phyloP scores from a whole-genome alignment of 2,113 vertebrate genomes.

The Panthera leo region DNA sequence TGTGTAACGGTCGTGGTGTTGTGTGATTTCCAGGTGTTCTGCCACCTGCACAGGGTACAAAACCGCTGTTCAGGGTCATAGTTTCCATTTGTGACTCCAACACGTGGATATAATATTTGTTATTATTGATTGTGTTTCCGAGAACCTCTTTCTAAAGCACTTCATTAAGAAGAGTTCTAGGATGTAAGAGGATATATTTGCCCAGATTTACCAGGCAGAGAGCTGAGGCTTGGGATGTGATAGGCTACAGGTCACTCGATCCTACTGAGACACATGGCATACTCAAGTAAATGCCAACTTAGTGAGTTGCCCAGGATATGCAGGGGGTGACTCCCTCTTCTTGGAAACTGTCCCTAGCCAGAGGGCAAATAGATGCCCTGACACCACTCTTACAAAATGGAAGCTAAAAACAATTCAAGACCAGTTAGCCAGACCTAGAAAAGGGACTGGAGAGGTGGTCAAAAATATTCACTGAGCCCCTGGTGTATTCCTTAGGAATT shows the following conservation, averaged over 20 bases:
- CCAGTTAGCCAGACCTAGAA: neutral
- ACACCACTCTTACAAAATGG: neutral
- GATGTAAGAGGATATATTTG: neutral
- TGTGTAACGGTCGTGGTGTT: neutral
- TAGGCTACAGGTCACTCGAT: neutral
- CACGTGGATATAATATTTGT: neutral
- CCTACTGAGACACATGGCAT: neutral
- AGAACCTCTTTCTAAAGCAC: neutral
- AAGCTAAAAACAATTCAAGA: neutral
- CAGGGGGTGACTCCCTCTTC: neutral
- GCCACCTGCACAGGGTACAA: neutral
- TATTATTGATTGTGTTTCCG: neutral
- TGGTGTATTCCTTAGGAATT: neutral
- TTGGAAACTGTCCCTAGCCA: neutral
- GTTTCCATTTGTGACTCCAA: conserved; percentile 7
- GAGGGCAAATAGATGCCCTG: neutral
- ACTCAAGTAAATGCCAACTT: neutral
- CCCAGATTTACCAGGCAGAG: neutral
- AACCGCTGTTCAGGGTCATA: neutral
- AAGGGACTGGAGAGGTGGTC: neutral
- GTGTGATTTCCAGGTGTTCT: conserved; percentile 3
- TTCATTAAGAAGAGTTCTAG: neutral
- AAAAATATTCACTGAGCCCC: neutral
- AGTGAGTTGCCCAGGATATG: neutral
- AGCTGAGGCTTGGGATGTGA: neutral